Evolutionary conservation across 2,888 invertebrate species (phyloP), one percentile per base, ranked within the genome.

Genomic region (Dicycla oo): DNA sequence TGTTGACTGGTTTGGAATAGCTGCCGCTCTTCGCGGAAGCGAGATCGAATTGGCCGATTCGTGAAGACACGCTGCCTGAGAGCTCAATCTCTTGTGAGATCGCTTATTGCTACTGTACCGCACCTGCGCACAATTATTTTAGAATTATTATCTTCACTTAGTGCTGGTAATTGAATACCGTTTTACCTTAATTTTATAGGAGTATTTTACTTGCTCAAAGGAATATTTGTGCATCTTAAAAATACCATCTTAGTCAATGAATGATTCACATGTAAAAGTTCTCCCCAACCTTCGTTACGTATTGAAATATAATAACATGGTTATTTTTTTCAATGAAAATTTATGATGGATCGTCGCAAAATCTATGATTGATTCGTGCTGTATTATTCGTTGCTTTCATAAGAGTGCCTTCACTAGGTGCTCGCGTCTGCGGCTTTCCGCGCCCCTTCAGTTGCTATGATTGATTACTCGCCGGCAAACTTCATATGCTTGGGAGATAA

Each of bases 301-400:
- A 87, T 88, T 80, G 85, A 89, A 88, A 87, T 76, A 82, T 26
- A 70, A 86, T 86, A 88, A 87, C 85, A 87, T 83, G 81, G 58
- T 73, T 79, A 74, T 80, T 84, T 78, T 87, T 93, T 94, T 92
- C 90, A 94, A 92, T 94, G 91, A 93, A 95, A 95, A 91, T 92
- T 94, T 90, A 79, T 95, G 95, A 96, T 95, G 93, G 95, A 96
- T 96, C 93, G 93, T 94, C 94, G 89, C 91, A 90, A 94, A 94
- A 94, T 95, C 95, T 94, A 95, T 96, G 96, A 95, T 96, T 95
- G 95, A 96, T 96, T 94, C 92, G 93, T 93, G 94, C 90, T 93
- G 92, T 95, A 94, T 95, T 95, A 95, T 95, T 95, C 94, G 92
- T 90, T 90, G 93, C 93, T 93, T 93, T 92, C 91, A 91, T 92